Evolutionary conservation across 2,113 vertebrate species (phyloP), one percentile per base, ranked within the genome.

Genomic region (Alexandromys fortis): DNA sequence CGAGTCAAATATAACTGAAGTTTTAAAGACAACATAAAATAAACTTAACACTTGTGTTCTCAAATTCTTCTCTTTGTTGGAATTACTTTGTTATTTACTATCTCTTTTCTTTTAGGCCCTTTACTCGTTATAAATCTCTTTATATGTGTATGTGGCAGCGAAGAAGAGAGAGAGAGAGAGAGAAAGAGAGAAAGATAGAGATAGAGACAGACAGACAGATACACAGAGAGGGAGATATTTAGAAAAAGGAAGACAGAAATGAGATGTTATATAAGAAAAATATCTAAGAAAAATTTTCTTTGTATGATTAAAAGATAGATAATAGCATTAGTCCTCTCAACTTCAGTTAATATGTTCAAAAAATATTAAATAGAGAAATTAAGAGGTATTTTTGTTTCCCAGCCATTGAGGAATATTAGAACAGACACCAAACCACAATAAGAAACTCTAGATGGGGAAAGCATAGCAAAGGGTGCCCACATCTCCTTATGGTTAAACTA

Each of bases 331-430:
- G 19, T 3, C 19, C 14, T 55, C 49, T 58, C 11, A 73, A 55
- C 9, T 1, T 89, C 16, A 28, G 24, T 1, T 1, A n/a, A 58
- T 33, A 2, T 12, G 14, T 88, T 89, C 3, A 72, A 49, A 87
- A 87, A 52, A 28, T 3, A 5, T 87, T 1, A 87, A 82, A 16
- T 8, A 21, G 24, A 10, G 24, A 88, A 73, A 38, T 26, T 2
- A 89, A 28, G 11, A 30, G 2, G 3, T 21, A 17, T 9, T 45
- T 0, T 26, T 33, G 9, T 5, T 45, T 14, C 2, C 1, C 26
- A 61, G 28, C 0, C 9, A 58, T 13, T 55, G 28, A 26, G 49
- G 1, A 88, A 38, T n/a, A 55, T 10, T 42, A 19, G 35, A 17
- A 4, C 26, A 58, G 35, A 75, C 5, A 89, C 0, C 5, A 7